These are phyloP conservation scores for Rhinoptilus africanus DNA, from an alignment of 2,113 vertebrate genomes.

Conservation along the genomic window DNA sequence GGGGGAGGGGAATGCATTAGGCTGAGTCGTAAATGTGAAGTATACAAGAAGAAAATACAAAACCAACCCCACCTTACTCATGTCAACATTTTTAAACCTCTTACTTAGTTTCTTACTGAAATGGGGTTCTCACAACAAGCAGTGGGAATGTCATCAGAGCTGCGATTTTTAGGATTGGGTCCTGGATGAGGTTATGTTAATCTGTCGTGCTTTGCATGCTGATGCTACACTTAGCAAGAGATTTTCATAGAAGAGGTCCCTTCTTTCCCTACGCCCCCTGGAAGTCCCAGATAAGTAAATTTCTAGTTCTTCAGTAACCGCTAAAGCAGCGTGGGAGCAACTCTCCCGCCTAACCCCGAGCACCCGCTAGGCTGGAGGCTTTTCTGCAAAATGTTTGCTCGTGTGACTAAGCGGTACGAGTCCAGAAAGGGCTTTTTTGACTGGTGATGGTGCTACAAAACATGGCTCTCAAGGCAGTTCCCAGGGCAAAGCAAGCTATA, in stretches of 20 bases:
- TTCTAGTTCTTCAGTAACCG: not conserved
- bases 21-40: not conserved
- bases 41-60: not conserved
- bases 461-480: not conserved
- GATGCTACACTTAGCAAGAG: not conserved
- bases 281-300: not conserved
- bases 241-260: not conserved
- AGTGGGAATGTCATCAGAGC: not conserved
- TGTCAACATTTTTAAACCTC: not conserved
- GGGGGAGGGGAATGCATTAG: not conserved
- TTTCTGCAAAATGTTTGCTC: not conserved
- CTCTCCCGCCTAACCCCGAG: not conserved
- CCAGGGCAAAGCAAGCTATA: not conserved
- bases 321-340: not conserved
- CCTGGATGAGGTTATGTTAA: not conserved
- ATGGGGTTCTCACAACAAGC: not conserved
- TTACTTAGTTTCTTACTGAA: not conserved
- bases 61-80: not conserved
- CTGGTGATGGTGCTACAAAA: not conserved
- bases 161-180: not conserved
- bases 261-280: not conserved
- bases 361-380: not conserved
- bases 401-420: not conserved
- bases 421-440: not conserved
- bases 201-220: not conserved